phyloP scores from a whole-genome alignment of 2,888 invertebrate genomes.

The Dromius quadrimaculatus region DNA sequence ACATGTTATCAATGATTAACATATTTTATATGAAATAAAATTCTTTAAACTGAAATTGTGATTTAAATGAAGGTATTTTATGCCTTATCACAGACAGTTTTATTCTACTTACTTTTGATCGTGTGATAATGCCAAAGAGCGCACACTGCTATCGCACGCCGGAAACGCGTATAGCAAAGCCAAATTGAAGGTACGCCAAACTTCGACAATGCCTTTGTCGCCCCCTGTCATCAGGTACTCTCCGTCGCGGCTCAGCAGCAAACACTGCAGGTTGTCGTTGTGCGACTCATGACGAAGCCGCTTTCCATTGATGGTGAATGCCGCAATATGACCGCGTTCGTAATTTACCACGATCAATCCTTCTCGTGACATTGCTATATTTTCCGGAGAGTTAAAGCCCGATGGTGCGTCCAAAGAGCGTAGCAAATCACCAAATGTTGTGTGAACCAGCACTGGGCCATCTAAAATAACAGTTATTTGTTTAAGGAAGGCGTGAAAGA shows the following conservation, averaged over 20 bases:
- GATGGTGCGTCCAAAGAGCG: conserved; percentile 88
- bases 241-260: conserved; percentile 95
- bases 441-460: conserved; percentile 97
- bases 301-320: conserved; percentile 95
- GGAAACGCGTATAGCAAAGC: conserved; percentile 98
- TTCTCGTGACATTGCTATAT: conserved; percentile 95
- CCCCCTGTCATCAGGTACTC: conserved; percentile 99
- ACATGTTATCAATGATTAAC: too few species aligned
- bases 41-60: too few species aligned
- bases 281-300: conserved; percentile 90
- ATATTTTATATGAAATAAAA: too few species aligned
- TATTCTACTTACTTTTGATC: conserved; percentile 91
- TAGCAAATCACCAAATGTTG: conserved; percentile 96
- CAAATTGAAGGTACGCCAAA: conserved; percentile 97
- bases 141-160: conserved; percentile 94
- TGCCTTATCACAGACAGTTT: not conserved
- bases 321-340: conserved; percentile 91
- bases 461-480: conserved; percentile 69
- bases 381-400: conserved; percentile 82
- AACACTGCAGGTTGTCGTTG: conserved; percentile 94
- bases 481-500: not conserved
- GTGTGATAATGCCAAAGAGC: conserved; percentile 94
- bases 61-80: too few species aligned
- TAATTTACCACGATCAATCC: conserved; percentile 96
- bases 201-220: conserved; percentile 96